Percentiles rank a stretch among this genome's conserved stretches.
Evolutionary conservation across 2,888 invertebrate genomes (phyloP).

Genomic region (Tinea pellionella): DNA sequence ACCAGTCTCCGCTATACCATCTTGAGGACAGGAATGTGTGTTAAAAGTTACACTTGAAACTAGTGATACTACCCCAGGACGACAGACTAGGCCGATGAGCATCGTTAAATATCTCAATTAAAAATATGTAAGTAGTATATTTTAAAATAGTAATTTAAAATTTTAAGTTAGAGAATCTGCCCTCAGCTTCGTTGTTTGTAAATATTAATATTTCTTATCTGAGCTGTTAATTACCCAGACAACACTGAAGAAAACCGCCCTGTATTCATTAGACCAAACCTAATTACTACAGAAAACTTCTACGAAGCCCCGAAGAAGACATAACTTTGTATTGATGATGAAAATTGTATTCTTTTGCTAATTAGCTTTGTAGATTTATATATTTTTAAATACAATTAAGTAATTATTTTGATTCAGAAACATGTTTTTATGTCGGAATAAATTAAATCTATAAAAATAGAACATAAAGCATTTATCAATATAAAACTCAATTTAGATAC

Average conservation of each 20-base stretch:
- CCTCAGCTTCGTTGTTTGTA: conserved; percentile 41
- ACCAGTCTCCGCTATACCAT: too few relatives aligned
- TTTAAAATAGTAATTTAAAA: not conserved
- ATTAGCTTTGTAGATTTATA: not conserved
- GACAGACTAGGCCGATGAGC: too few relatives aligned
- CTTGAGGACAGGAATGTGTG: too few relatives aligned
- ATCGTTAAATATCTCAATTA: too few relatives aligned
- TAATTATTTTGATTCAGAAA: not conserved
- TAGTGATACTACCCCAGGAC: too few relatives aligned
- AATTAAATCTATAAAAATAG: not conserved
- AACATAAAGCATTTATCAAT: not conserved
- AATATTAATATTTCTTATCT: conserved; percentile 64
- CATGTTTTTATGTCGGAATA: not conserved
- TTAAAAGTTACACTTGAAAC: too few relatives aligned
- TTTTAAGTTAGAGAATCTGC: conserved; percentile 27
- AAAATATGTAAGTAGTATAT: too few relatives aligned
- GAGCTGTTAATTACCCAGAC: conserved; percentile 57
- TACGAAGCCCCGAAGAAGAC: not conserved
- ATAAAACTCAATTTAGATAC: not conserved
- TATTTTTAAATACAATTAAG: not conserved
- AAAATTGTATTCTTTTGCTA: not conserved
- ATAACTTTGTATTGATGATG: not conserved
- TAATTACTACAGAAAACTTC: conserved; percentile 9
- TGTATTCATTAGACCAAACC: conserved; percentile 12
- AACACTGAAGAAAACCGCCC: conserved; percentile 50